Base-by-base conservation (phyloP, 2,888 invertebrate genomes). In the Quadroppia sp. region DNA sequence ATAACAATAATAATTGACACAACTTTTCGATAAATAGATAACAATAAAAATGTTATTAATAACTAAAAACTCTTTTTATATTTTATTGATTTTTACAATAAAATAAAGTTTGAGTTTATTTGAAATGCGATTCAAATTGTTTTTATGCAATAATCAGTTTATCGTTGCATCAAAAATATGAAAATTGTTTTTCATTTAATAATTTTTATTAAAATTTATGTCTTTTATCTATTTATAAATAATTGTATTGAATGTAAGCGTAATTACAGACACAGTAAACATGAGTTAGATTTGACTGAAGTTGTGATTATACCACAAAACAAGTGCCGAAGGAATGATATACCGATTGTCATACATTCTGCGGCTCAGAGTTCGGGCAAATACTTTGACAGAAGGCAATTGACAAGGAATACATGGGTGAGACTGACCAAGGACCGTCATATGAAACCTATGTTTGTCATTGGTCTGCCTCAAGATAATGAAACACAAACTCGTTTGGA, bases 301-400 rank as follows among this genome's bases (percentile, higher is more conserved):
- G 50, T 48, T 17, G 71, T 74, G 11, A 30, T 71, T 7, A 71
- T 74, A 20, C 1, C 42, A 6, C 74, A 74, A 23, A 45, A 40
- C 15, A 56, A 70, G 36, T 74, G 74, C 20, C 1, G 11, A 2
- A 17, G 20, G 20, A 61, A 53, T 56, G 71, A 74, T 17, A 56
- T 56, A 4, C 71, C 74, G 3, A 74, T 74, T n/a, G 53, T 74
- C 1, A 71, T 74, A n/a, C 74, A 74, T n/a, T 71, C 74, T 11
- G 74, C 74, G 3, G 74, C 74, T 9, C 20, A 25, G 15, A 71
- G 56, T 13, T 32, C 71, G 1, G 74, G 74, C 13, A 74, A 74
- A 45, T 74, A 74, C 17, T 74, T 40, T 17, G 56, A 74, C 17
- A 53, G 74, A 30, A 32, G 74, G 23, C 61, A 64, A 32, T 11